Base-by-base conservation (phyloP, 2,113 vertebrate genomes). In the Brevimyrus niger region DNA sequence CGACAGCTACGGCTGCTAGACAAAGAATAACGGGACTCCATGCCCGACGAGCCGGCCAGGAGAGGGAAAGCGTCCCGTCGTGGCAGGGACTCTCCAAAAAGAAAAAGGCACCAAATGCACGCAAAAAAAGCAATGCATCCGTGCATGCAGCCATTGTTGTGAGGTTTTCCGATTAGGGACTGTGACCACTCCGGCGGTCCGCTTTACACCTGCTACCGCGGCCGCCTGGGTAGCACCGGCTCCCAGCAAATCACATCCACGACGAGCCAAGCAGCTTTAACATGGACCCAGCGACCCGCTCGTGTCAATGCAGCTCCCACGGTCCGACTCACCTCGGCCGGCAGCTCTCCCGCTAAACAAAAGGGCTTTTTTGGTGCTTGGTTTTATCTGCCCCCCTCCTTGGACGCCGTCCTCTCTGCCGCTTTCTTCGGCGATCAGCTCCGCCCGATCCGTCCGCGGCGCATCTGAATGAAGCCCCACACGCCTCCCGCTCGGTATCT, bases 391-490 rank as follows among this genome's bases (percentile, higher is more conserved):
- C 92, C 90, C 83, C 90, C 86, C 90, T 27, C 85, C 89, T 89
- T 89, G 91, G 92, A 19, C 87, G 88, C 90, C 80, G 82, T 88
- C 50, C 82, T 89, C 91, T 27, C 91, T 83, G 53, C 53, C 38
- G 88, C 17, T 90, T 90, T 90, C 80, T 90, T 90, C 91, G 90
- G 92, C 90, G 90, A 90, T 90, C 55, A 90, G 91, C 92, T 93
- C 92, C 91, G 89, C 92, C 94, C 93, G 95, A 93, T 95, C 91
- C 76, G 88, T 91, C 93, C 94, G 95, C 95, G 95, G 95, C 95
- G 95, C 94, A 95, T 91, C 91, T 90, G 93, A 92, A 91, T 87
- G 89, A 91, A 90, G 88, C 92, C 91, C 95, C 94, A 94, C 85
- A 51, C 85, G 85, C 85, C 48, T 93, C 92, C 92, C 93, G n/a